Evolutionary conservation across 2,797 vertebrate genomes (phyloP).

Genomic region (Ataeniobius toweri): DNA sequence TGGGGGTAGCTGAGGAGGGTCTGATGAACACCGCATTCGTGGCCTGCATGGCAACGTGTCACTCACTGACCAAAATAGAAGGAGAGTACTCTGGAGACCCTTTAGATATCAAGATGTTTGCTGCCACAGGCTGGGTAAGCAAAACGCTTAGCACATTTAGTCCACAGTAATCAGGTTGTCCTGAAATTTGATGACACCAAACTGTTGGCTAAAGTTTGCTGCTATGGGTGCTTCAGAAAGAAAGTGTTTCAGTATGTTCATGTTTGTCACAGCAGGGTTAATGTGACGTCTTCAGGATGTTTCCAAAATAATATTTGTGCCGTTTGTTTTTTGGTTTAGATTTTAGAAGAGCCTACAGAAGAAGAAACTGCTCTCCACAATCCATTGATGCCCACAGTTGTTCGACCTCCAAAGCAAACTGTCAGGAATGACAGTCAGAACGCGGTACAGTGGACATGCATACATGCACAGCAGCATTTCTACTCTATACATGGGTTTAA

Average conservation of each 20-base stretch:
- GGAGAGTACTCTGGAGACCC: slow-evolving; percentile 96
- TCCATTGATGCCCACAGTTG: slow-evolving; percentile 94
- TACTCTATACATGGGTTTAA: background rate
- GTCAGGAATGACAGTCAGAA: slow-evolving; percentile 75
- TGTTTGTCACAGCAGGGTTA: background rate
- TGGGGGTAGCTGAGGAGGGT: slow-evolving; percentile 79
- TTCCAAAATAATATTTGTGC: background rate
- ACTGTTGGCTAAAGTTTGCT: no score
- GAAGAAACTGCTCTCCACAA: slow-evolving; percentile 96
- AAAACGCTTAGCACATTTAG: background rate
- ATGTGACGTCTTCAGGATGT: background rate
- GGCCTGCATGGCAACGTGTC: slow-evolving; percentile 95
- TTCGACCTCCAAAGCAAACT: slow-evolving; percentile 87
- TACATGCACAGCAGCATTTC: background rate
- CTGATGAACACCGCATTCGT: slow-evolving; percentile 88
- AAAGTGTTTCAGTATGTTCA: background rate
- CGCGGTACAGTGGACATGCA: slow-evolving; percentile 76
- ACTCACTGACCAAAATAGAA: slow-evolving; percentile 95
- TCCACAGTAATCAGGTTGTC: no score
- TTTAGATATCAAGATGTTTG: slow-evolving; percentile 97
- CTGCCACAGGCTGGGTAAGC: slow-evolving; percentile 92
- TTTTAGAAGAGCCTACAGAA: slow-evolving; percentile 94
- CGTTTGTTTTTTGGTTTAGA: slow-evolving; percentile 65
- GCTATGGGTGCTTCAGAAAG: background rate
- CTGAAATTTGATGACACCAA: no score